Conservation (phyloP, 2,113 vertebrate genomes). For the Chlorodrepanis virens region DNA sequence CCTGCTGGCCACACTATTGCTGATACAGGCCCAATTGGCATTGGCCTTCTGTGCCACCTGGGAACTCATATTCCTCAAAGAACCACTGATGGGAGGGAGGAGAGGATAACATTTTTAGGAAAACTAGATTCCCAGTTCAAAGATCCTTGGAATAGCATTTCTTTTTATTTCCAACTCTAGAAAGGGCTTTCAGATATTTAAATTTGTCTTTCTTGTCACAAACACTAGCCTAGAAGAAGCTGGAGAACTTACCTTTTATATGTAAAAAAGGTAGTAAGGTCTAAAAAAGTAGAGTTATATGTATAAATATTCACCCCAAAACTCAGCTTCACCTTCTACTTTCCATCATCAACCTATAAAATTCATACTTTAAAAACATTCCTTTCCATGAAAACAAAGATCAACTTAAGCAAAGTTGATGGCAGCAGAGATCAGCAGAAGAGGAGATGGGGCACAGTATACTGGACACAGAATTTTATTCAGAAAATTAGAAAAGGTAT, state of each 20-base stretch:
- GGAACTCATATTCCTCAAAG: not conserved
- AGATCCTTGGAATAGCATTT: not conserved
- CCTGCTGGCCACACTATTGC: not conserved
- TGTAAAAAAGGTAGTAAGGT: not conserved
- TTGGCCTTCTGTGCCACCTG: not conserved
- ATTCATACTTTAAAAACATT: not conserved
- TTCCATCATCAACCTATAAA: not conserved
- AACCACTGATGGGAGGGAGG: not conserved
- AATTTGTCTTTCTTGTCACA: not conserved
- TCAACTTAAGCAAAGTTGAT: not conserved
- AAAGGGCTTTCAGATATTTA: not conserved
- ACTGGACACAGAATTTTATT: not conserved
- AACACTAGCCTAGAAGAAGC: not conserved
- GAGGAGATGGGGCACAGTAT: not conserved
- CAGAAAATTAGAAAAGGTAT: not conserved
- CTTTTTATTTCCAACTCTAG: not conserved
- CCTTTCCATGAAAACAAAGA: not conserved
- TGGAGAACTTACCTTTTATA: not conserved
- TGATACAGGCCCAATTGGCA: not conserved
- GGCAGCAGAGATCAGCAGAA: not conserved
- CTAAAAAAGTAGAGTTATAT: not conserved
- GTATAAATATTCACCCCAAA: not conserved
- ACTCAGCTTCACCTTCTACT: not conserved
- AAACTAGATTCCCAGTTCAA: not conserved
- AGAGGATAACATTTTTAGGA: not conserved